Conservation (phyloP, 1,140 invertebrate genomes). For the Sycobia sp. region DNA sequence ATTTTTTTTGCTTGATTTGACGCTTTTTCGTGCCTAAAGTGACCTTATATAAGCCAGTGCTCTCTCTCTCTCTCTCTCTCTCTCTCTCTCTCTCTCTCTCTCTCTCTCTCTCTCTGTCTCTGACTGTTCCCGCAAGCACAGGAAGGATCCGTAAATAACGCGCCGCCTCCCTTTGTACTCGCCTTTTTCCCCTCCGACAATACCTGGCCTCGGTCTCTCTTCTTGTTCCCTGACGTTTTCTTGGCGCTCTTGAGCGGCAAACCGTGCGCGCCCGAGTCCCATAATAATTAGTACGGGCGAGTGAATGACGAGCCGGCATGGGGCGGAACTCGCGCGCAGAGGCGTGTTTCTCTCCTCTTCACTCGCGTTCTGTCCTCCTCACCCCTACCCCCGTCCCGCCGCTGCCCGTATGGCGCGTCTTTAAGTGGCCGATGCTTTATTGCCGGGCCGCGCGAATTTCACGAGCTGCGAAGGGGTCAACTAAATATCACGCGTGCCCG, state of each 20-base stretch:
- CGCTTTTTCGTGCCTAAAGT: too few species aligned
- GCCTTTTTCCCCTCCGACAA: background rate
- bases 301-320: conserved; percentile 1
- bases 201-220: background rate
- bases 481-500: background rate
- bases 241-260: too few species aligned
- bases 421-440: conserved; percentile 4
- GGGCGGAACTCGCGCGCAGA: background rate
- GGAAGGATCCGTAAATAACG: conserved; percentile 16
- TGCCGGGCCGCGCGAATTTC: conserved; percentile 8
- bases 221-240: too few species aligned
- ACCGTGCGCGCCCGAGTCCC: background rate
- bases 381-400: background rate
- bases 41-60: too few species aligned
- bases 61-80: too few species aligned
- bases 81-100: too few species aligned
- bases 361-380: too few species aligned
- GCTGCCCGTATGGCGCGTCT: background rate
- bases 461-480: conserved; percentile 10
- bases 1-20: too few species aligned
- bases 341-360: background rate
- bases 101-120: too few species aligned
- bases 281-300: conserved; percentile 11
- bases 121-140: too few species aligned
- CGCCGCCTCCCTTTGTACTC: background rate